A percentile compares a stretch with the other conserved stretches of the same genome.
Evolutionary conservation across 2,888 invertebrate species (phyloP).

Genomic region (Oscheius sp.): DNA sequence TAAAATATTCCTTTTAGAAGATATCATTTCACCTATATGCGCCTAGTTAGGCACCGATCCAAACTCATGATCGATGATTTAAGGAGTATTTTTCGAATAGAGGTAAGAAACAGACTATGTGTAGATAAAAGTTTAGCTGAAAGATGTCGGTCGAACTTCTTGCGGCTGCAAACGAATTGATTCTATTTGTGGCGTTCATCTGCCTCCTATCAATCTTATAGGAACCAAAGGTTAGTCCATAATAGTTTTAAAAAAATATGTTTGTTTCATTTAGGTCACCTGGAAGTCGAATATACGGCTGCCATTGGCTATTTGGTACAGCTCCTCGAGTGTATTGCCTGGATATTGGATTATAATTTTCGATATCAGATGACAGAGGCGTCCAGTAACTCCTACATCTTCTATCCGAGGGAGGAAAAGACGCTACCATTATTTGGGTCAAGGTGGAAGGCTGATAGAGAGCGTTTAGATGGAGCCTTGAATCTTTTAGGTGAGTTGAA

Average conservation of each 20-base stretch:
- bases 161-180: slow-evolving; percentile 50
- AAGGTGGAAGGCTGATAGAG: slow-evolving; percentile 39
- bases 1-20: too few species aligned
- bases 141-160: not conserved
- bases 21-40: not conserved
- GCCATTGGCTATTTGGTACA: slow-evolving; percentile 88
- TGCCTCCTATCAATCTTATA: slow-evolving; percentile 45
- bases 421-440: slow-evolving; percentile 33
- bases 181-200: slow-evolving; percentile 55
- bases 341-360: slow-evolving; percentile 83
- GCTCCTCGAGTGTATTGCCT: slow-evolving; percentile 75
- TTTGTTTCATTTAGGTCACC: slow-evolving; percentile 74
- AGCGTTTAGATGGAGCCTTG: slow-evolving; percentile 38
- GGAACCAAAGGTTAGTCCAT: slow-evolving; percentile 34
- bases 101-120: too few species aligned
- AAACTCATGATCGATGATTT: not conserved
- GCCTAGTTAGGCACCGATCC: not conserved
- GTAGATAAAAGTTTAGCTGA: too few species aligned
- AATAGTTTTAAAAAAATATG: not conserved
- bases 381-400: not conserved
- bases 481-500: slow-evolving; percentile 18
- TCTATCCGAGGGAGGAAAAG: not conserved
- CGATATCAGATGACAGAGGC: slow-evolving; percentile 81
- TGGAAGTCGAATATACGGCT: slow-evolving; percentile 81
- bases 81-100: slow-evolving; percentile 2